A percentile compares a stretch with the other conserved stretches of the same genome.
These are phyloP conservation scores for Apis dorsata DNA, from an alignment of 1,140 invertebrate species.

Conservation along the genomic window DNA sequence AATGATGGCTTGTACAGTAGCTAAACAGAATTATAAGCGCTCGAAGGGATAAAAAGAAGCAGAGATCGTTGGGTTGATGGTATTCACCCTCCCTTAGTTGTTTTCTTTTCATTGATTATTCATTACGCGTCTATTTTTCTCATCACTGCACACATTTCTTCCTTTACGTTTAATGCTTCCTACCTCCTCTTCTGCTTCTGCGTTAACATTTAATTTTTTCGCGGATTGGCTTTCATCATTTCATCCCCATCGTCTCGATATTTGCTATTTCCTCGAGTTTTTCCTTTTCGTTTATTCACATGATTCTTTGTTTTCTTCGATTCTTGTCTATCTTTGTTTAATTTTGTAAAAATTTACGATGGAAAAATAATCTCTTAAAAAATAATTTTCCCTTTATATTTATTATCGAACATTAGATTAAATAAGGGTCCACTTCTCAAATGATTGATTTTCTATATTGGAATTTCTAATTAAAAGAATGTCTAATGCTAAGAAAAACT, in stretches of 20 bases:
- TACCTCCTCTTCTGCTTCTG: neutral
- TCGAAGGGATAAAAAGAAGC: neutral
- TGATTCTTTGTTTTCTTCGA: neutral
- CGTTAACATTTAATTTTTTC: slow-evolving; percentile 1
- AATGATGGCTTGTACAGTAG: neutral
- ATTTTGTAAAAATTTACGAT: neutral
- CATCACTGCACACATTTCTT: slow-evolving; percentile 5
- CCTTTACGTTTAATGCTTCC: slow-evolving; percentile 3
- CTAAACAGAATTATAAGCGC: neutral
- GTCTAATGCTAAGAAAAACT: too few species aligned
- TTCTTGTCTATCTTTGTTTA: neutral
- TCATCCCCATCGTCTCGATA: neutral
- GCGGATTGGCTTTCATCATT: neutral
- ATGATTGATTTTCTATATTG: too few species aligned
- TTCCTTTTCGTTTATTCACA: neutral
- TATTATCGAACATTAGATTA: too few species aligned
- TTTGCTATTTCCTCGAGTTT: neutral
- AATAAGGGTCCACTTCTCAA: too few species aligned
- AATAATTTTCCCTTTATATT: too few species aligned
- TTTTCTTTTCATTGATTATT: slow-evolving; percentile 16
- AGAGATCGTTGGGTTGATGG: neutral
- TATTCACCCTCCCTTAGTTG: neutral
- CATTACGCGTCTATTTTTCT: neutral
- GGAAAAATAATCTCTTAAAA: too few species aligned
- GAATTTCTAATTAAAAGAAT: too few species aligned